Evolutionary conservation across 2,888 invertebrate species (phyloP).

Genomic region (Achlya flavicornis): DNA sequence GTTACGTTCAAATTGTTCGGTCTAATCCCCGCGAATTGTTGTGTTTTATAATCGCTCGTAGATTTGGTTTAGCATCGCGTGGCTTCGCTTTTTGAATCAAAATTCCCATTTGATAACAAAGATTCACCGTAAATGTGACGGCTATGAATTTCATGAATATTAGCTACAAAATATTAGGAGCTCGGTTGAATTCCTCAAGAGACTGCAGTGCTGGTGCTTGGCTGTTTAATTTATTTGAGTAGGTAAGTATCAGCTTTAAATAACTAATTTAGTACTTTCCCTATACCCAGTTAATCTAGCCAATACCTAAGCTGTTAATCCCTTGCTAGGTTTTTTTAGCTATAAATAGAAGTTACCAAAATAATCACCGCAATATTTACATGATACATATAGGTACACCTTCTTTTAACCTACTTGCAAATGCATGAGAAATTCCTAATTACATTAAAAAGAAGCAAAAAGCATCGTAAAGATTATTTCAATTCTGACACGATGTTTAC

Average conservation of each 20-base stretch:
- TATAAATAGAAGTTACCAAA: no score
- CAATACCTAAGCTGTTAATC: no score
- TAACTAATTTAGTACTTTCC: no score
- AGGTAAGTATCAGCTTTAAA: neutral
- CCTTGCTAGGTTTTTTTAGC: neutral
- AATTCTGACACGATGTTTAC: constrained; percentile 4
- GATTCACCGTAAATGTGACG: neutral
- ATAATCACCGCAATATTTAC: no score
- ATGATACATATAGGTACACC: neutral
- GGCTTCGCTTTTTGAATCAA: constrained; percentile 3
- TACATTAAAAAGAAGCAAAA: neutral
- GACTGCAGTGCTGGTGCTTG: constrained; percentile 2
- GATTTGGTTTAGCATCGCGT: constrained; percentile 8
- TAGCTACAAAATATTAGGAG: neutral
- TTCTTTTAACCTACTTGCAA: neutral
- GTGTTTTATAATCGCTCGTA: constrained; percentile 13
- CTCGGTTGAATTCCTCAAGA: neutral
- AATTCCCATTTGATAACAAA: neutral
- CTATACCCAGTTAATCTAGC: no score
- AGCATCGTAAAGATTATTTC: neutral
- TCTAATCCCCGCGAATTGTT: constrained; percentile 21
- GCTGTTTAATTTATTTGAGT: neutral
- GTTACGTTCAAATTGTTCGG: constrained; percentile 43
- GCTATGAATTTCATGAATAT: constrained; percentile 1
- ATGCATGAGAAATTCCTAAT: neutral